Conservation (phyloP, 2,888 invertebrate genomes). For the Stenoptilia bipunctidactyla region DNA sequence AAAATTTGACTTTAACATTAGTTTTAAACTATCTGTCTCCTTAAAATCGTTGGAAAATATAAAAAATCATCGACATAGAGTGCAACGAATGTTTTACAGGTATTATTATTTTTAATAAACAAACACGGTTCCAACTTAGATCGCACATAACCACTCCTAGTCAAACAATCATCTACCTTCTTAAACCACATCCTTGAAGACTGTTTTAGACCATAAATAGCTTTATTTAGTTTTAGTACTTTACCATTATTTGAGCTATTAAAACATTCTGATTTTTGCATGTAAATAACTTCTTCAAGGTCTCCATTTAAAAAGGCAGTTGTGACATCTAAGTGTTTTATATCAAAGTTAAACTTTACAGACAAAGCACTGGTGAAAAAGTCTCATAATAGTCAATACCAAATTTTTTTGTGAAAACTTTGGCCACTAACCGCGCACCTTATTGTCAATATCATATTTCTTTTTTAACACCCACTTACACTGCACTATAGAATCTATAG, state of each 20-base stretch:
- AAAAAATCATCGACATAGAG: slow-evolving; percentile 9
- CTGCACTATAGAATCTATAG: too few relatives aligned
- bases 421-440: slow-evolving; percentile 5
- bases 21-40: background rate
- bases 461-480: slow-evolving; percentile 13
- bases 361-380: slow-evolving; percentile 10
- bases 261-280: slow-evolving; percentile 10
- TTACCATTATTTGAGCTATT: slow-evolving; percentile 3
- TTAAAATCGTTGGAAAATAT: background rate
- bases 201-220: slow-evolving; percentile 13
- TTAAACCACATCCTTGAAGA: background rate
- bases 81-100: slow-evolving; percentile 1
- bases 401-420: slow-evolving; percentile 3
- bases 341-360: slow-evolving; percentile 5
- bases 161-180: background rate
- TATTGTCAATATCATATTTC: slow-evolving; percentile 5
- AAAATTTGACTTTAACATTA: slow-evolving; percentile 2
- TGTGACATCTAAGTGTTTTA: slow-evolving; percentile 11
- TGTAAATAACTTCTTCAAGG: slow-evolving; percentile 7
- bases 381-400: slow-evolving; percentile 6
- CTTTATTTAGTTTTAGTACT: slow-evolving; percentile 10
- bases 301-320: slow-evolving; percentile 12
- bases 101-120: slow-evolving; percentile 7
- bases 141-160: slow-evolving; percentile 5
- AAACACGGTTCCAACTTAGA: slow-evolving; percentile 11